Percentiles rank a stretch among this genome's conserved stretches.
Evolutionary conservation across 1,140 invertebrate species (phyloP).

Genomic region (Magallana angulata): DNA sequence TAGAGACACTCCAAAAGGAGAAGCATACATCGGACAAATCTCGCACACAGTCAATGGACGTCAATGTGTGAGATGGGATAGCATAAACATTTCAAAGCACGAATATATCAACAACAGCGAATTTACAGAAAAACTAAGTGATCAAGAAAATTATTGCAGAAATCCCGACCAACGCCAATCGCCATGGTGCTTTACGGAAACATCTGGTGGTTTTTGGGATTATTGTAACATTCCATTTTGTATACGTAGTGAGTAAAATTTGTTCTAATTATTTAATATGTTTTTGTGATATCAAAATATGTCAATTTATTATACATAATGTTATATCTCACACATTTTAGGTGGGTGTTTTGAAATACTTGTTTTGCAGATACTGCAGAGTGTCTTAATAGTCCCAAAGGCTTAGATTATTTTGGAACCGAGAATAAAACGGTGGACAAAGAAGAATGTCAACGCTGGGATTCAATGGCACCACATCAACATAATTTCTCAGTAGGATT

Average conservation of each 20-base stretch:
- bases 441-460: too few species aligned
- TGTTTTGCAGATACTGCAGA: background rate
- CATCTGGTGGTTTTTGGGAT: background rate
- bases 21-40: background rate
- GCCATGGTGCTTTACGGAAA: background rate
- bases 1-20: background rate
- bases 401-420: background rate
- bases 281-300: too few species aligned
- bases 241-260: background rate
- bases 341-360: too few species aligned
- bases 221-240: background rate
- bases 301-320: too few species aligned
- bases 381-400: background rate
- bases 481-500: too few species aligned
- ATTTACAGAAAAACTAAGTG: too few species aligned
- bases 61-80: background rate
- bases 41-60: background rate
- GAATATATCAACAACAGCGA: too few species aligned
- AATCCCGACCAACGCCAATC: background rate
- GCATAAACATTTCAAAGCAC: background rate
- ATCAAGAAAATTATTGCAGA: too few species aligned
- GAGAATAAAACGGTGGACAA: too few species aligned
- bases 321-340: background rate
- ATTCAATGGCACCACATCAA: too few species aligned
- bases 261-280: too few species aligned